Evolutionary conservation across 2,888 invertebrate species (phyloP), one percentile per base, ranked within the genome.

Genomic region (Dynastes hyllus): DNA sequence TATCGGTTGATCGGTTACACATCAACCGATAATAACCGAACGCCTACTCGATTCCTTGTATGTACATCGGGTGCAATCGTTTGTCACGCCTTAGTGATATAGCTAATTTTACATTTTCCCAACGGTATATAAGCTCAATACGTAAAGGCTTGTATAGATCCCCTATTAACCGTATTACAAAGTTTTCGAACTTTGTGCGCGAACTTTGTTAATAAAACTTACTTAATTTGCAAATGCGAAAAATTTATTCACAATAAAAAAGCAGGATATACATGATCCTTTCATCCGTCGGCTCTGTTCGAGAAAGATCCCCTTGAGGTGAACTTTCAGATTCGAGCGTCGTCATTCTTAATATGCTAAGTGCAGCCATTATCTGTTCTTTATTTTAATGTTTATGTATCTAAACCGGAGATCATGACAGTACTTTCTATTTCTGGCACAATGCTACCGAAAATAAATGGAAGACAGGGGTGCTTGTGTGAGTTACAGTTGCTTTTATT

Each of bases 341-440:
- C 29, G 61, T 29, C 40, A n/a, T n/a, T n/a, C n/a, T n/a, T n/a
- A n/a, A n/a, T n/a, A n/a, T n/a, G n/a, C n/a, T n/a, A n/a, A n/a
- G n/a, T n/a, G n/a, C n/a, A 61, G 45, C 73, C 61, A 75, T 75
- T 75, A 75, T 61, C 61, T 40, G 73, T 22, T 75, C 8, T 45
- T 61, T 29, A 45, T 13, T 61, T 75, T 45, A 22, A 1, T 61
- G 45, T 58, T 73, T 45, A 22, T 8, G 45, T 75, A 29, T 50
- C 9, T 29, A 9, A 9, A 1, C 51, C 27, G 13, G 51, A 22
- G 22, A 51, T 51, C 27, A 5, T 40, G 22, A 29, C 58, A 58
- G 70, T 13, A n/a, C 40, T 66, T 66, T 66, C 16, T 66, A 66
- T 66, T 37, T 40, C 16, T 37, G 3, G 13, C 66, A 45, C n/a